These are phyloP conservation scores for Dynastes tityus DNA, from an alignment of 2,888 invertebrate genomes.

Conservation along the genomic window DNA sequence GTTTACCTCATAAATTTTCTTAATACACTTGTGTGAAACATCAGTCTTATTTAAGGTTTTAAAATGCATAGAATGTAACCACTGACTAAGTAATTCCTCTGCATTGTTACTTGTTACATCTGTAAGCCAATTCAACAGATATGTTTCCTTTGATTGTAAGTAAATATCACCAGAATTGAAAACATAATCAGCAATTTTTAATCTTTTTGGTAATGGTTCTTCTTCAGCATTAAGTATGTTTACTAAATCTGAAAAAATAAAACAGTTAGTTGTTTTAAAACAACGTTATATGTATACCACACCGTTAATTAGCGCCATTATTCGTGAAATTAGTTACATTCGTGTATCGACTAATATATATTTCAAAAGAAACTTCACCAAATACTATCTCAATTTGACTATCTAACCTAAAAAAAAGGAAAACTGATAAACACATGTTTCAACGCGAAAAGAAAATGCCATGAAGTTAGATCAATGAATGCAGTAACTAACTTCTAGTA, in stretches of 20 bases:
- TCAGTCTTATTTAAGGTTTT: slow-evolving; percentile 61
- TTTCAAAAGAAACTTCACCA: not conserved
- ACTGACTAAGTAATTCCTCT: slow-evolving; percentile 59
- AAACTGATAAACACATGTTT: not conserved
- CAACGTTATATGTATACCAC: not conserved
- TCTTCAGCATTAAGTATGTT: slow-evolving; percentile 59
- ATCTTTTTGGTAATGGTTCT: slow-evolving; percentile 62
- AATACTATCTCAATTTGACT: not conserved
- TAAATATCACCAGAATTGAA: slow-evolving; percentile 61
- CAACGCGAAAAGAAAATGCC: not conserved
- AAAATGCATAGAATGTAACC: slow-evolving; percentile 61
- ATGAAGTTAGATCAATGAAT: not conserved
- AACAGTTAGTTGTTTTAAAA: not conserved
- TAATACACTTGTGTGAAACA: slow-evolving; percentile 59
- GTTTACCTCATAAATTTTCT: slow-evolving; percentile 54
- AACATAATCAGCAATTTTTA: slow-evolving; percentile 64
- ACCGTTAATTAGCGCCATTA: slow-evolving; percentile 52
- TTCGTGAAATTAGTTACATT: not conserved
- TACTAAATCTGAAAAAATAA: slow-evolving; percentile 60
- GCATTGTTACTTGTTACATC: slow-evolving; percentile 53
- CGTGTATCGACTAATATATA: not conserved
- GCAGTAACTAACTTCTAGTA: not conserved
- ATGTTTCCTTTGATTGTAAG: slow-evolving; percentile 59
- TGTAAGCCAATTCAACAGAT: slow-evolving; percentile 62
- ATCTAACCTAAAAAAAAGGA: not conserved